Conservation (phyloP, 2,113 vertebrate genomes). For the Thymallus thymallus region DNA sequence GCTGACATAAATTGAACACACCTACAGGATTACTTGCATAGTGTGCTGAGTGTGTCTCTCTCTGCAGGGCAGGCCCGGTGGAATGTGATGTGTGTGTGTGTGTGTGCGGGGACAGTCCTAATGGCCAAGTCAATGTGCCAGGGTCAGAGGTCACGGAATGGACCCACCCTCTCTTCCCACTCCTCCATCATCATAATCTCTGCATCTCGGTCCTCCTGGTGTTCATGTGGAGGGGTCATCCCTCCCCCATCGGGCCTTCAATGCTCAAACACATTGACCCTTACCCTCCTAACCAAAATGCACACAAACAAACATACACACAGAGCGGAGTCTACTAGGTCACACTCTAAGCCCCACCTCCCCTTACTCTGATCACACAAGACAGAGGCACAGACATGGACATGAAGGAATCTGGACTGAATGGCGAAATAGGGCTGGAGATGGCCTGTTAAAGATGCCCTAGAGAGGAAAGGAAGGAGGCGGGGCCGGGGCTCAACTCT, state of each 20-base stretch:
- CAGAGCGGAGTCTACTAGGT: not conserved
- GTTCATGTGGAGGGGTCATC: not conserved
- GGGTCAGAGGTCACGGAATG: conserved; percentile 48
- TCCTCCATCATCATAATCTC: conserved; percentile 27
- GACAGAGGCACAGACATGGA: not conserved
- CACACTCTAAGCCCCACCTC: conserved; percentile 18
- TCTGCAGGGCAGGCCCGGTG: conserved; percentile 51
- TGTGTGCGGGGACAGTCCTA: conserved; percentile 41
- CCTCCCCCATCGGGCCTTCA: not conserved
- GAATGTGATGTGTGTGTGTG: conserved; percentile 36
- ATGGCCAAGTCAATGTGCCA: conserved; percentile 50
- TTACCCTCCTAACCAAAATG: not conserved
- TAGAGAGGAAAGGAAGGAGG: not conserved
- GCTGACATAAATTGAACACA: not conserved
- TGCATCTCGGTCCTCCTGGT: conserved; percentile 6
- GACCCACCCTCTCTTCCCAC: conserved; percentile 27
- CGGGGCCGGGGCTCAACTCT: conserved; percentile 13
- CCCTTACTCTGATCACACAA: conserved; percentile 51
- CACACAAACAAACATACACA: not conserved
- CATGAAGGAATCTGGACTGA: not conserved
- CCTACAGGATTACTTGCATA: not conserved
- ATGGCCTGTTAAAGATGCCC: conserved; percentile 27
- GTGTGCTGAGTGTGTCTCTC: conserved; percentile 29
- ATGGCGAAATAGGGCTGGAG: conserved; percentile 11
- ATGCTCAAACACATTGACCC: conserved; percentile 2